These are phyloP conservation scores for Arctocebus calabarensis DNA, from an alignment of 2,797 vertebrate genomes.

Conservation along the genomic window DNA sequence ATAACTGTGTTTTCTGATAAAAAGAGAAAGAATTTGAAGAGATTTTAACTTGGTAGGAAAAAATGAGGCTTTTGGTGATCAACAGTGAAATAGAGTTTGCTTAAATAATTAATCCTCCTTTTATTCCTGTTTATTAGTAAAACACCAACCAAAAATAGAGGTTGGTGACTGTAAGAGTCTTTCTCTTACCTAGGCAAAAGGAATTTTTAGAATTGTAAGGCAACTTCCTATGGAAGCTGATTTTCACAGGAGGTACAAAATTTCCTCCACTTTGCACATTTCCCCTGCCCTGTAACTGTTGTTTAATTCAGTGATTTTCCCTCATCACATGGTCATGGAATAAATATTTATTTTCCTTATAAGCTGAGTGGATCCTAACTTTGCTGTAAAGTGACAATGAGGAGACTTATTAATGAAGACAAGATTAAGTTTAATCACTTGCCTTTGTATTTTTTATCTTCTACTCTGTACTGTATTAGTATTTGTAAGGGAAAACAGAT, in stretches of 20 bases:
- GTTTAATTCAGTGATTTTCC: slow-evolving; percentile 32
- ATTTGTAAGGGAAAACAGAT: slow-evolving; percentile 60
- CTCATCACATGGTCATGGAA: neutral
- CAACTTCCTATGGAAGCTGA: neutral
- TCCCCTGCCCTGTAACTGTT: neutral
- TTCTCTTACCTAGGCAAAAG: neutral
- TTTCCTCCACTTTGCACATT: neutral
- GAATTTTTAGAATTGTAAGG: neutral
- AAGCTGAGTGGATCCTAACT: slow-evolving; percentile 60
- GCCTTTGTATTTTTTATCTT: slow-evolving; percentile 52
- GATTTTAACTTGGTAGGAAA: neutral
- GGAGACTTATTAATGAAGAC: slow-evolving; percentile 65
- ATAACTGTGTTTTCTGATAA: neutral
- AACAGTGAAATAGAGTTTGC: neutral
- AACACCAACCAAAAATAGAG: neutral
- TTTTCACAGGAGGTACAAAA: neutral
- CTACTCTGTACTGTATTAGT: slow-evolving; percentile 35
- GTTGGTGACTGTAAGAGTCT: neutral
- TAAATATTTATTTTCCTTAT: slow-evolving; percentile 37
- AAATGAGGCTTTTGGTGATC: neutral
- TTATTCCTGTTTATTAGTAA: slow-evolving; percentile 49
- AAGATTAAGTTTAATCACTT: slow-evolving; percentile 79
- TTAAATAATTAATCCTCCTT: neutral
- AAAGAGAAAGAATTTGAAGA: neutral
- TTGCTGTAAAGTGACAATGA: slow-evolving; percentile 71